Evolutionary conservation across 37 sponge, comb jelly and placozoan species (phyloP).

Genomic region (Halichondria panicea): DNA sequence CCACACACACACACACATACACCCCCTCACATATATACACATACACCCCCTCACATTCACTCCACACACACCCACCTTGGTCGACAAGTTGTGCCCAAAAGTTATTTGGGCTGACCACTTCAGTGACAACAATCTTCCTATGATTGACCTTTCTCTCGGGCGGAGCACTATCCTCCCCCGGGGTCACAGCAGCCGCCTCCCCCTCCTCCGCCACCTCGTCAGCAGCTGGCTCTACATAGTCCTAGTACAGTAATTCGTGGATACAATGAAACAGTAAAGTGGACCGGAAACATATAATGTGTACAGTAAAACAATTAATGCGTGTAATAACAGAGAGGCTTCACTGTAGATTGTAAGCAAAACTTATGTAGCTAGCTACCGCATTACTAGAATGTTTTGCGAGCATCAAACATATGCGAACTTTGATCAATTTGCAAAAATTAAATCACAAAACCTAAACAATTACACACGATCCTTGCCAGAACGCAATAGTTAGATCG

Average conservation of each 20-base stretch:
- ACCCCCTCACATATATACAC: too few relatives aligned
- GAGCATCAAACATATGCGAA: not conserved
- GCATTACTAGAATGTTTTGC: too few relatives aligned
- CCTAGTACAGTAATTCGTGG: too few relatives aligned
- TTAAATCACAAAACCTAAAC: too few relatives aligned
- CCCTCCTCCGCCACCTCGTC: conserved; percentile 14
- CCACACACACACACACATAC: too few relatives aligned
- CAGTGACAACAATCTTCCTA: conserved; percentile 73
- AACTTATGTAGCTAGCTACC: too few relatives aligned
- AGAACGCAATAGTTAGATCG: too few relatives aligned
- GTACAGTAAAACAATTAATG: not conserved
- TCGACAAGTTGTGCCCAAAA: conserved; percentile 79
- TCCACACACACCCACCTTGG: conserved; percentile 63
- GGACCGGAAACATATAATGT: not conserved
- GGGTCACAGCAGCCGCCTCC: conserved; percentile 31
- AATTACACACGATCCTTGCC: too few relatives aligned
- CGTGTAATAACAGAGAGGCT: not conserved
- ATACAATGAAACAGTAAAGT: not conserved
- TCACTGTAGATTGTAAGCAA: not conserved
- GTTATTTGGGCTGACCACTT: conserved; percentile 23
- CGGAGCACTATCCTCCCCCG: conserved; percentile 17
- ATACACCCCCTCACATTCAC: too few relatives aligned
- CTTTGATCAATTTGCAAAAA: too few relatives aligned
- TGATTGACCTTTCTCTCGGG: conserved; percentile 46
- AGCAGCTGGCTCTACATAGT: conserved; percentile 62